Conservation (phyloP, 2,797 vertebrate species). For the Melanotaenia parkinsoni region DNA sequence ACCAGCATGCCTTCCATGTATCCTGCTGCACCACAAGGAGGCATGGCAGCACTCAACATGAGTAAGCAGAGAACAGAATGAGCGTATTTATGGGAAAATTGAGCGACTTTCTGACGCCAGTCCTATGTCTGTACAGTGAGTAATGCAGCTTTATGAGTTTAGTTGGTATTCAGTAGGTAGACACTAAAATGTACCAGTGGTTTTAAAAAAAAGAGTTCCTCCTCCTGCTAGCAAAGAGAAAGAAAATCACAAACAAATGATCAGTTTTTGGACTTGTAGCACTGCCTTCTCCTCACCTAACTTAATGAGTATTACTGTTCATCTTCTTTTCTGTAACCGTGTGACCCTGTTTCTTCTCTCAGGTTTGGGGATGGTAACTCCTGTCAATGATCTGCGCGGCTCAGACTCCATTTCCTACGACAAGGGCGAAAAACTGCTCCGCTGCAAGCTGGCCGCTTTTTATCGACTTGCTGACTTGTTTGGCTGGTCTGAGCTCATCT, state of each 20-base stretch:
- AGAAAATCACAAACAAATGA: not conserved
- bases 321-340: not conserved
- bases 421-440: slow-evolving; percentile 94
- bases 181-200: too few relatives aligned
- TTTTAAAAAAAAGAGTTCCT: not conserved
- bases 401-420: slow-evolving; percentile 98
- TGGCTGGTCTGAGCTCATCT: slow-evolving; percentile 98
- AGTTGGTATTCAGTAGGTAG: slow-evolving; percentile 11
- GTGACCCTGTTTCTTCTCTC: not conserved
- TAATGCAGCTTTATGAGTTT: slow-evolving; percentile 28
- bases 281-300: not conserved
- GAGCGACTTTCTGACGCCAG: slow-evolving; percentile 39
- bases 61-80: slow-evolving; percentile 86
- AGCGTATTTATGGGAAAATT: not conserved
- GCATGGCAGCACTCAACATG: slow-evolving; percentile 98
- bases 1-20: slow-evolving; percentile 93
- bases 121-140: slow-evolving; percentile 24
- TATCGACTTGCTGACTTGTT: slow-evolving; percentile 95
- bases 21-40: slow-evolving; percentile 94
- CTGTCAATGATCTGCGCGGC: slow-evolving; percentile 96
- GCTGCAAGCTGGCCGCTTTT: slow-evolving; percentile 96
- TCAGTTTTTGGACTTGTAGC: not conserved
- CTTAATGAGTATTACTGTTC: not conserved
- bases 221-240: not conserved
- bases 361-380: slow-evolving; percentile 99